Conservation (phyloP, 2,888 invertebrate species). For the Linnaemya vulpina region DNA sequence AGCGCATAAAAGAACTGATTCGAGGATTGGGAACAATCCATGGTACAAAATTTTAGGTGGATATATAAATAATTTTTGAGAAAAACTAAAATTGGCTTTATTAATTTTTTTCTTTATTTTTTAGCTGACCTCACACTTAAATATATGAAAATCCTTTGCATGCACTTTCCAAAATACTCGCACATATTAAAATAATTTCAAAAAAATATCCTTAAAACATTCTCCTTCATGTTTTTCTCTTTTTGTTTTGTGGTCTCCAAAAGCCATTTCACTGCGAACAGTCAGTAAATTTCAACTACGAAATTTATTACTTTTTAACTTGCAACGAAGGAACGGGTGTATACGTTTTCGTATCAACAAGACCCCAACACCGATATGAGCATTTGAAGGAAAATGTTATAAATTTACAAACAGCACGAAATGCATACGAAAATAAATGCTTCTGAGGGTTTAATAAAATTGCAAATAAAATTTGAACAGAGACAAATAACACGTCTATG, state of each 20-base stretch:
- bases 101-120: no score
- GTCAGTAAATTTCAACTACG: slow-evolving; percentile 46
- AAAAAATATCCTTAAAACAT: slow-evolving; percentile 24
- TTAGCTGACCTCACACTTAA: no score
- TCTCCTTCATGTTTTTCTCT: neutral
- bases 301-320: slow-evolving; percentile 57
- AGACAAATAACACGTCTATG: neutral
- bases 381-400: neutral
- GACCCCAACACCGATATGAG: slow-evolving; percentile 18
- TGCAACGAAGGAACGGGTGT: neutral
- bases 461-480: neutral
- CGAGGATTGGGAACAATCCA: no score
- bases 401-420: slow-evolving; percentile 34
- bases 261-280: slow-evolving; percentile 32
- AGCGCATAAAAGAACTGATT: no score
- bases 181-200: neutral
- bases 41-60: no score
- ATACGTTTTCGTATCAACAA: slow-evolving; percentile 2
- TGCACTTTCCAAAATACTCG: slow-evolving; percentile 2
- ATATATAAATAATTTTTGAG: no score
- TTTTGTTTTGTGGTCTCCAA: slow-evolving; percentile 12
- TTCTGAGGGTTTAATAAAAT: neutral
- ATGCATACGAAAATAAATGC: slow-evolving; percentile 19
- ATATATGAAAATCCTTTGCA: neutral
- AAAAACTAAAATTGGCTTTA: no score